Evolutionary conservation across 2,113 vertebrate species (phyloP), one percentile per base, ranked within the genome.

Genomic region (Gambusia holbrooki): DNA sequence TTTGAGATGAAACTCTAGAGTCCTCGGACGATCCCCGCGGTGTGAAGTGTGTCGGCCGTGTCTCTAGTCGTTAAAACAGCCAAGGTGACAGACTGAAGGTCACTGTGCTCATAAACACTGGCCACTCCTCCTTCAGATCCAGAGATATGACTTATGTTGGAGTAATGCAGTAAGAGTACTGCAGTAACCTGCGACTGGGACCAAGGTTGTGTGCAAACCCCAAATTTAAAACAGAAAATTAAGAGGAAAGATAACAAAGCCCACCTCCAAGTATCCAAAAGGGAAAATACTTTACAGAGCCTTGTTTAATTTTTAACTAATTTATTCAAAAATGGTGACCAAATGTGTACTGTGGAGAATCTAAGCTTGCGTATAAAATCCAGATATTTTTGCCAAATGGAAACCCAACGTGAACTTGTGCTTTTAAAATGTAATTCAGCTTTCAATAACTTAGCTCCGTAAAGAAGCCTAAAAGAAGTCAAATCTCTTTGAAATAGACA

Each of bases 31-130:
- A 6, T 48, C 61, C 15, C 17, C 30, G 4, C 28, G 5, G 75
- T 48, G 71, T 45, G 30, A 63, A 66, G 37, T 66, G 72, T 76
- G 65, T 85, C 69, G 69, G 65, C 81, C 69, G 72, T 82, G 75
- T 71, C 79, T 77, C 42, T 61, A 45, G 72, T 78, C 69, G 73
- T 80, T 84, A 77, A 84, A 86, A 83, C 71, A 79, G 65, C 81
- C 84, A 91, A 88, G 79, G 82, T 89, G 83, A 90, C 77, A 70
- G 80, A 62, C 85, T 82, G 84, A 87, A 91, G 84, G 83, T 88
- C 68, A 45, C 68, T 19, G 2, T 58, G 85, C 83, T 90, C 80
- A 66, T 87, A 74, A 84, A 80, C 77, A 76, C 70, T 45, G 65
- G 65, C 70, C 66, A 51, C 63, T 48, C 68, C 81, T 74, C 80